These are phyloP conservation scores for Acropora yongei DNA, from an alignment of 64 coral and sea anemone genomes.

Conservation along the genomic window DNA sequence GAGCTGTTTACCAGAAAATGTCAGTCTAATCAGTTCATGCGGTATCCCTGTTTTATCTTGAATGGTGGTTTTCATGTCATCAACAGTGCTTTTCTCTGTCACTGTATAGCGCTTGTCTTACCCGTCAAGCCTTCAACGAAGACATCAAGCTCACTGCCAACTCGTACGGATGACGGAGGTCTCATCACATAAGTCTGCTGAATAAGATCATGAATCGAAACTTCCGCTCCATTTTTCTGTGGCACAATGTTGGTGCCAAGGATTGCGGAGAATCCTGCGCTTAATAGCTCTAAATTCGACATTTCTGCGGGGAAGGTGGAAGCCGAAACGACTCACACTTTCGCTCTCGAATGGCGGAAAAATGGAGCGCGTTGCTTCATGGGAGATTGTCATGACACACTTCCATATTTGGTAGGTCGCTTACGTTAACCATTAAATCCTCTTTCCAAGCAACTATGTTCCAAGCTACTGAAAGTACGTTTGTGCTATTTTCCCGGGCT, in stretches of 20 bases:
- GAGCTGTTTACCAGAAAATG: conserved; percentile 6
- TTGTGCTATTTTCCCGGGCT: too few species aligned
- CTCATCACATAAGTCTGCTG: conserved; percentile 17
- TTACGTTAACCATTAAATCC: too few species aligned
- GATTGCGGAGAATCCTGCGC: conserved; percentile 43
- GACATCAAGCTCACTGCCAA: background rate
- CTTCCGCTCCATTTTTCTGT: background rate
- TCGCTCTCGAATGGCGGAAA: too few species aligned
- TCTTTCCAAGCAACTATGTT: too few species aligned
- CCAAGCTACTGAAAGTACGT: too few species aligned
- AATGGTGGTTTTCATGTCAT: conserved; percentile 26
- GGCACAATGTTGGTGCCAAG: background rate
- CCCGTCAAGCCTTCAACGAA: background rate
- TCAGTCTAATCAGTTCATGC: background rate
- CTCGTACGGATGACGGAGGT: background rate
- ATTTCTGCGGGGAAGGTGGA: background rate
- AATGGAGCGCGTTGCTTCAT: too few species aligned
- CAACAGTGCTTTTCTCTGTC: conserved; percentile 2
- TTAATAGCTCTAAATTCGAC: conserved; percentile 42
- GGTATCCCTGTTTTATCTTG: conserved; percentile 17
- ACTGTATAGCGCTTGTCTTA: background rate
- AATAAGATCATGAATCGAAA: conserved; percentile 40
- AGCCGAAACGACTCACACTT: too few species aligned
- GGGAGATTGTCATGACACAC: too few species aligned
- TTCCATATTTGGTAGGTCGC: too few species aligned